Percentiles rank a stretch among this genome's conserved stretches.
phyloP scores from a whole-genome alignment of 1,140 invertebrate species.

The Pogonus chalceus region DNA sequence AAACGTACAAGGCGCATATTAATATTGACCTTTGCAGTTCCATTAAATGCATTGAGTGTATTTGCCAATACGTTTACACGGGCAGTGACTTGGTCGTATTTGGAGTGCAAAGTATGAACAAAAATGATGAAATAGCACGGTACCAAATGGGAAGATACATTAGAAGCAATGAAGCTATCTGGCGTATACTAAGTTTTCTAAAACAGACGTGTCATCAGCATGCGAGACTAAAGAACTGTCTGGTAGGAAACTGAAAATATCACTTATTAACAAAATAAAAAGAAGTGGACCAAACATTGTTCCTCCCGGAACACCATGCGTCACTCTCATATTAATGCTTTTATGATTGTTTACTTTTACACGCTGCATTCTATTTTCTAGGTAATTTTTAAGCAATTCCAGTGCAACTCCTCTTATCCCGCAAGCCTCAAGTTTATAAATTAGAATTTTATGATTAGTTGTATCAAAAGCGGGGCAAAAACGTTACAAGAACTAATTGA shows the following conservation, averaged over 20 bases:
- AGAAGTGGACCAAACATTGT: neutral
- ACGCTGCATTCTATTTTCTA: neutral
- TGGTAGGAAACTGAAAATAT: no score
- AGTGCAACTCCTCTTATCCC: neutral
- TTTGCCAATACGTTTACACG: constrained; percentile 38
- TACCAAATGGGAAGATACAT: constrained; percentile 37
- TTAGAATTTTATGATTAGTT: neutral
- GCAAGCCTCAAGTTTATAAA: neutral
- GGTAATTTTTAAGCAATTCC: neutral
- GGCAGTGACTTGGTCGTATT: constrained; percentile 34
- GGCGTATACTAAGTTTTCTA: constrained; percentile 28
- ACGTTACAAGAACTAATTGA: no score
- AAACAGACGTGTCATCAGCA: no score
- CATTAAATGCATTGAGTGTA: constrained; percentile 41
- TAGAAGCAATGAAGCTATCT: constrained; percentile 36
- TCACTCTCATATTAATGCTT: neutral
- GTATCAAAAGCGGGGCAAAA: neutral
- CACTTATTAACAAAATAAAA: no score
- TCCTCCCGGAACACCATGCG: neutral
- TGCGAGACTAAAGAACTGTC: no score
- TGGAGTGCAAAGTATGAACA: constrained; percentile 12
- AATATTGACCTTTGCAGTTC: constrained; percentile 41
- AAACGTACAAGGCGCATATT: constrained; percentile 39
- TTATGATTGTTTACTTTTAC: neutral
- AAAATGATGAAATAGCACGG: constrained; percentile 28